Percentiles rank a stretch among this genome's conserved stretches.
Conservation (phyloP, 2,888 invertebrate genomes). For the Andrena dorsata region DNA sequence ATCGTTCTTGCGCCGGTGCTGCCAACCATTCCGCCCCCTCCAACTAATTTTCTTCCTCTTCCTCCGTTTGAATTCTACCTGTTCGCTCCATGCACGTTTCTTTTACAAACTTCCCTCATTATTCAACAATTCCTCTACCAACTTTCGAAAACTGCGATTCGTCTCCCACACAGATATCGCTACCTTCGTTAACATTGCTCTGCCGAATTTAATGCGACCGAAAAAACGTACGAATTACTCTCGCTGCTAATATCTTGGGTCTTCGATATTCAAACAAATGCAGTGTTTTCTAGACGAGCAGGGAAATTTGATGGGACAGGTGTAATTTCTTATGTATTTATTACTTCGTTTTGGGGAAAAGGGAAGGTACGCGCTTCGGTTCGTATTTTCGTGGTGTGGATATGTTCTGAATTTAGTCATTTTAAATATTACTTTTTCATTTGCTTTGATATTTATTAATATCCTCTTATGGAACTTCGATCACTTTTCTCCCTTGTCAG, state of each 20-base stretch:
- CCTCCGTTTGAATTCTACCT: constrained; percentile 50
- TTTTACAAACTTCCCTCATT: neutral
- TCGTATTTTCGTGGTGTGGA: neutral
- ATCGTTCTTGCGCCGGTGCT: constrained; percentile 68
- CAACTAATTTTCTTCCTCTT: constrained; percentile 39
- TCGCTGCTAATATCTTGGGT: neutral
- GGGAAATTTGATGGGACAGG: neutral
- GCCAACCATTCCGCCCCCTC: constrained; percentile 54
- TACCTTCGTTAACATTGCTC: neutral
- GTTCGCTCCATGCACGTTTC: neutral
- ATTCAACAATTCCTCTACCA: neutral
- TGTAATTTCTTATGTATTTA: neutral
- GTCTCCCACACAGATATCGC: no score
- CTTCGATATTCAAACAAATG: neutral
- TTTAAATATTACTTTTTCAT: neutral
- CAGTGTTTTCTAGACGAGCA: neutral
- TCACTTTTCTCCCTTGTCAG: neutral
- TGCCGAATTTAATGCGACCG: no score
- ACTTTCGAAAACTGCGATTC: no score
- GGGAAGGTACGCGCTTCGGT: neutral
- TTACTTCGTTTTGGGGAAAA: neutral
- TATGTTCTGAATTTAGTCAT: neutral
- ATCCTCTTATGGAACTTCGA: neutral
- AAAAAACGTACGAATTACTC: no score
- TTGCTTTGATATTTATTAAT: neutral